Conservation (phyloP, 2,888 invertebrate species). For the Andrena flavipes region DNA sequence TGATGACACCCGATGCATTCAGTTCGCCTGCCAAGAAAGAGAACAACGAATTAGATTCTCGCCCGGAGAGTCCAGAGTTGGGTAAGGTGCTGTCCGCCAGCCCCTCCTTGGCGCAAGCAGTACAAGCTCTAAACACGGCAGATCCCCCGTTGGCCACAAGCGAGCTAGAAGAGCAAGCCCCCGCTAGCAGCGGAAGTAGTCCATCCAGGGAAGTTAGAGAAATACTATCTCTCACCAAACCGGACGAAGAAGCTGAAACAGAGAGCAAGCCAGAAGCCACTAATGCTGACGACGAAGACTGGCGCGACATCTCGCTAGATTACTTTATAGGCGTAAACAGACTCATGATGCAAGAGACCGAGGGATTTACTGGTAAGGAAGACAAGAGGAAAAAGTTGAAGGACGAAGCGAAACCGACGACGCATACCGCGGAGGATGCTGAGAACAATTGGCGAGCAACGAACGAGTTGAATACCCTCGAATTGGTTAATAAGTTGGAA, state of each 20-base stretch:
- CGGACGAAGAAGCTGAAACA: conserved; percentile 76
- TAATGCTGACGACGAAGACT: conserved; percentile 77
- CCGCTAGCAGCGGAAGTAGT: conserved; percentile 93
- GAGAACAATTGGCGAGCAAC: conserved; percentile 70
- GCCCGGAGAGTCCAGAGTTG: conserved; percentile 79
- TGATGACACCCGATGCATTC: conserved; percentile 96
- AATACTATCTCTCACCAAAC: conserved; percentile 90
- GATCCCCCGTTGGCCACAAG: conserved; percentile 79
- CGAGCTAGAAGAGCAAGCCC: conserved; percentile 80
- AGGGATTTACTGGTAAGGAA: conserved; percentile 69
- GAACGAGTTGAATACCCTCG: conserved; percentile 69
- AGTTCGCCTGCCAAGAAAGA: conserved; percentile 87
- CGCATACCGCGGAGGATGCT: conserved; percentile 41
- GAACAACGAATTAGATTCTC: conserved; percentile 81
- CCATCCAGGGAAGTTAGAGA: conserved; percentile 96
- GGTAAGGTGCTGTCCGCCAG: conserved; percentile 77
- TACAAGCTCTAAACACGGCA: conserved; percentile 77
- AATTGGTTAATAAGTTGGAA: conserved; percentile 78
- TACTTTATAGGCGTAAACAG: conserved; percentile 81
- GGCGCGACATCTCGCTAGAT: conserved; percentile 84
- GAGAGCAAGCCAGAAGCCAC: conserved; percentile 74
- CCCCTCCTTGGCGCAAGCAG: conserved; percentile 80
- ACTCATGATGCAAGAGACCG: conserved; percentile 68
- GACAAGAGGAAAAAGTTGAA: conserved; percentile 63
- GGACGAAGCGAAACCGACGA: conserved; percentile 54